Evolutionary conservation across 2,888 invertebrate species (phyloP).

Genomic region (Lepeophtheirus nordmannii): DNA sequence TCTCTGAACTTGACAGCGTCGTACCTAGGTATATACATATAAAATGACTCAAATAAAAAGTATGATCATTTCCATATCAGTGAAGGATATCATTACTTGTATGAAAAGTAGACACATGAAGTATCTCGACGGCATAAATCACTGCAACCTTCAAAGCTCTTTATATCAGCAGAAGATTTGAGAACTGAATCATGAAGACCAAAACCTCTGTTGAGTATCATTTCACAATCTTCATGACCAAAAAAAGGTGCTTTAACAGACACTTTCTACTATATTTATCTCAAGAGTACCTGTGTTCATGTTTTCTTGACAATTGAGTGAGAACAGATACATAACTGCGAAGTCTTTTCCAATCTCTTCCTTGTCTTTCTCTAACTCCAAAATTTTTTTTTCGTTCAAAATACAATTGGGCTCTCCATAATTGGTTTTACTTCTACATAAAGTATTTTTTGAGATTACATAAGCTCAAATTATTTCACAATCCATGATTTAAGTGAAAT

Average conservation of each 20-base stretch:
- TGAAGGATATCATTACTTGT: background rate
- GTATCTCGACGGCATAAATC: background rate
- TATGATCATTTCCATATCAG: background rate
- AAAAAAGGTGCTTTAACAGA: background rate
- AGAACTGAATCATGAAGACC: background rate
- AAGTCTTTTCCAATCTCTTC: background rate
- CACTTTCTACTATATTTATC: background rate
- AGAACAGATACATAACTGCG: background rate
- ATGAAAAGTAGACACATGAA: background rate
- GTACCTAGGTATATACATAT: background rate
- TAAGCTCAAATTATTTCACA: too few species aligned
- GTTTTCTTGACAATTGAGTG: background rate
- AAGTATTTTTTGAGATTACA: too few species aligned
- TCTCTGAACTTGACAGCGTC: background rate
- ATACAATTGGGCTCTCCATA: background rate
- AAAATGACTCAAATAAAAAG: background rate
- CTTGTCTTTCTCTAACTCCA: background rate
- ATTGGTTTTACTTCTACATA: slow-evolving; percentile 1
- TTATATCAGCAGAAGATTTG: background rate
- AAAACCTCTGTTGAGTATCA: slow-evolving; percentile 2
- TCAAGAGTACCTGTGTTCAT: background rate
- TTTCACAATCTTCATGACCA: background rate
- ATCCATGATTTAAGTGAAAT: too few species aligned
- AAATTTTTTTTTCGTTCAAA: background rate
- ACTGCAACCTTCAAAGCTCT: background rate